phyloP scores from a whole-genome alignment of 2,797 vertebrate genomes.

The Pelodytes ibericus region DNA sequence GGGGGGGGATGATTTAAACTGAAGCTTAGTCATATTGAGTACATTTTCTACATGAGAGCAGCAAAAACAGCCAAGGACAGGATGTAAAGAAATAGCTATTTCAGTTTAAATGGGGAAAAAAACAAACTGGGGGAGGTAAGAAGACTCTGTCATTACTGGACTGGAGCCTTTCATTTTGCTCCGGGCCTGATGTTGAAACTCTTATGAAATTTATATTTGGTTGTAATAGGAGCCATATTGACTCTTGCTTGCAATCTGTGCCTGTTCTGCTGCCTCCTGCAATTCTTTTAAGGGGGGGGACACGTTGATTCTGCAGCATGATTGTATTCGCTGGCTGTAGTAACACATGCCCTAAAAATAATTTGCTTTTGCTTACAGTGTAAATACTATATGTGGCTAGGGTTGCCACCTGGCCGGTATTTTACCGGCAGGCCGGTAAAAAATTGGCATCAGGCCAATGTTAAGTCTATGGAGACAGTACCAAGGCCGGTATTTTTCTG shows the following conservation, averaged over 20 bases:
- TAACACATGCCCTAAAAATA: too few species aligned
- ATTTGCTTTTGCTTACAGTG: too few species aligned
- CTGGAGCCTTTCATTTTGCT: not conserved
- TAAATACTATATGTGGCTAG: too few species aligned
- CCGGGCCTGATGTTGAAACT: not conserved
- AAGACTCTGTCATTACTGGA: not conserved
- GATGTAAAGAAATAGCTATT: slow-evolving; percentile 7
- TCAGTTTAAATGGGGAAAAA: not conserved
- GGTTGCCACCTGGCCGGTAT: too few species aligned
- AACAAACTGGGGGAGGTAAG: not conserved
- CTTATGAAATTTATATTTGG: not conserved
- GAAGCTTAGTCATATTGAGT: slow-evolving; percentile 48
- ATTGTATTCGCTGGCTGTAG: too few species aligned
- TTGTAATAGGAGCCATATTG: not conserved
- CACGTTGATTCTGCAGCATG: too few species aligned
- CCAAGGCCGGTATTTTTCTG: too few species aligned
- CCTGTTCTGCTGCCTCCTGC: too few species aligned
- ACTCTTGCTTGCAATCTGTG: not conserved
- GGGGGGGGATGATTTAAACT: slow-evolving; percentile 32
- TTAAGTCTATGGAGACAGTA: too few species aligned
- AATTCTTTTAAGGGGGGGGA: too few species aligned
- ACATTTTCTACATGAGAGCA: slow-evolving; percentile 32
- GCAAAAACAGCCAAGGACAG: slow-evolving; percentile 14
- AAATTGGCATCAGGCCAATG: too few species aligned
- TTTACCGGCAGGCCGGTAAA: too few species aligned